Percentiles rank a stretch among this genome's conserved stretches.
Evolutionary conservation across 2,888 invertebrate genomes (phyloP).

Genomic region (Andrena chrysosceles): DNA sequence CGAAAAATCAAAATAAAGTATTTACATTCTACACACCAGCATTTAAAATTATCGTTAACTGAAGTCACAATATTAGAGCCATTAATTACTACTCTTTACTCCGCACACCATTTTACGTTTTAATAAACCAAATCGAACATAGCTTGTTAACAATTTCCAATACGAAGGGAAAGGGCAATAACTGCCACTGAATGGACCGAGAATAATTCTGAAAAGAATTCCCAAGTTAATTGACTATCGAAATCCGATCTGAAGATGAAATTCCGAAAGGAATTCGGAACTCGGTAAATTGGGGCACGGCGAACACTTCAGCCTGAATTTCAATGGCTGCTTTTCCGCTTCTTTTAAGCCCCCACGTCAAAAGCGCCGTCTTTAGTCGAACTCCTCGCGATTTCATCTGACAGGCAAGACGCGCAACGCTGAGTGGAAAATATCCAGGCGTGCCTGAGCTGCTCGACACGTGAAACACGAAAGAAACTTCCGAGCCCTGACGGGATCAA

Average conservation of each 20-base stretch:
- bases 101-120: too few relatives aligned
- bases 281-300: constrained; percentile 16
- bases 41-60: too few relatives aligned
- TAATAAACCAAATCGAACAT: too few relatives aligned
- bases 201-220: too few relatives aligned
- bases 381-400: background rate
- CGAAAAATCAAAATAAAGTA: too few relatives aligned
- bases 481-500: constrained; percentile 12
- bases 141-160: too few relatives aligned
- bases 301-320: background rate
- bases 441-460: background rate
- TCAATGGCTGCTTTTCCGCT: background rate
- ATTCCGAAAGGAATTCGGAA: background rate
- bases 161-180: too few relatives aligned
- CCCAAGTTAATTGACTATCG: too few relatives aligned
- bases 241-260: background rate
- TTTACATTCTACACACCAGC: too few relatives aligned
- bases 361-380: background rate
- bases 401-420: background rate
- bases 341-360: constrained; percentile 3
- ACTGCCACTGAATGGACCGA: too few relatives aligned
- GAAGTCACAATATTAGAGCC: too few relatives aligned
- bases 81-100: too few relatives aligned
- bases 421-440: background rate
- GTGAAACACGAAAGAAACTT: constrained; percentile 19